Evolutionary conservation across 2,888 invertebrate species (phyloP).

Genomic region (Drosophila algonquin): DNA sequence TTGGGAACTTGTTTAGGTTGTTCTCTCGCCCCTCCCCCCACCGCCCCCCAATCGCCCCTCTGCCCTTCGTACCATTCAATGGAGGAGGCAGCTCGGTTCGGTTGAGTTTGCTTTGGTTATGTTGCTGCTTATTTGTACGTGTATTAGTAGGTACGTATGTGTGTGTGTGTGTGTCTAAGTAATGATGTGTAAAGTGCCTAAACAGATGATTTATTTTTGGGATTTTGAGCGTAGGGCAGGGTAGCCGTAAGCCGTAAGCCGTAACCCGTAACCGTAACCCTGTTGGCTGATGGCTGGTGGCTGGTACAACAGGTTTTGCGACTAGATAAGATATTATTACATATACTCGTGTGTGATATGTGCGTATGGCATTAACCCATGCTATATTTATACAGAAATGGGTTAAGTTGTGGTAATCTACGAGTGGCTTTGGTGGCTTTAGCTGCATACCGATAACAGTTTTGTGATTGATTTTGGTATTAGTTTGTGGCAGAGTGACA

Average conservation of each 20-base stretch:
- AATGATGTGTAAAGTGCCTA: slow-evolving; percentile 79
- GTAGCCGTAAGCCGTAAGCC: too few relatives aligned
- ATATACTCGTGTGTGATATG: slow-evolving; percentile 2
- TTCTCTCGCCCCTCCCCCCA: not conserved
- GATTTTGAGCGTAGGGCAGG: slow-evolving; percentile 25
- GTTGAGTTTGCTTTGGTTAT: slow-evolving; percentile 3
- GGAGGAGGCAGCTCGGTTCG: not conserved
- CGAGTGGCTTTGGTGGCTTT: slow-evolving; percentile 5
- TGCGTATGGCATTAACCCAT: not conserved
- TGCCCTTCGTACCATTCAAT: not conserved
- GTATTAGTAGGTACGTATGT: slow-evolving; percentile 4
- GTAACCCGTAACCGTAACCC: not conserved
- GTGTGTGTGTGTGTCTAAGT: slow-evolving; percentile 42
- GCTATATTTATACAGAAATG: slow-evolving; percentile 5
- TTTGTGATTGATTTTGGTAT: slow-evolving; percentile 29
- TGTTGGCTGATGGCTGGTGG: not conserved
- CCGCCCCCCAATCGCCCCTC: too few relatives aligned
- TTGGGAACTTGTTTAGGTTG: slow-evolving; percentile 57
- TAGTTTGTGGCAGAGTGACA: not conserved
- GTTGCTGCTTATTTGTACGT: slow-evolving; percentile 20
- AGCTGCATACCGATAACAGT: slow-evolving; percentile 23
- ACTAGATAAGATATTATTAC: slow-evolving; percentile 39
- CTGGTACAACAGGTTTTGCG: slow-evolving; percentile 60
- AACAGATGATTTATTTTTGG: slow-evolving; percentile 74
- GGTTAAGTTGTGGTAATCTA: slow-evolving; percentile 41